phyloP scores from a whole-genome alignment of 2,113 vertebrate species.

The Gasterosteus nipponicus region DNA sequence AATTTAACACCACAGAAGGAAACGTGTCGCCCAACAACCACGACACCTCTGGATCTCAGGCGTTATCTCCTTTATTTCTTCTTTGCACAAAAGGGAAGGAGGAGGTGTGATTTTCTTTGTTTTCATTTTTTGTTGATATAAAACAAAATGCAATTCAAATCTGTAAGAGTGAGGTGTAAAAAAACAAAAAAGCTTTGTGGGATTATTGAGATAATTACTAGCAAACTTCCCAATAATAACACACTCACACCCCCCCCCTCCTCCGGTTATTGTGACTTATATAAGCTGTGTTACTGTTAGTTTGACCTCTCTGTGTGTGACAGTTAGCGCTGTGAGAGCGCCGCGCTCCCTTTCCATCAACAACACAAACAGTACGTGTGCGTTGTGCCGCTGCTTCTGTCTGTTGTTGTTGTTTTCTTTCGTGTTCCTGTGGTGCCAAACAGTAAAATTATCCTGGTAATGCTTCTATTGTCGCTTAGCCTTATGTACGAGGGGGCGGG shows the following conservation, averaged over 20 bases:
- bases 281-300: constrained; percentile 76
- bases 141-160: background rate
- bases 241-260: constrained; percentile 13
- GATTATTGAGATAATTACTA: background rate
- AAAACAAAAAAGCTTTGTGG: background rate
- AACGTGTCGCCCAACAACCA: no score
- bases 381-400: background rate
- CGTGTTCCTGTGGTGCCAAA: background rate
- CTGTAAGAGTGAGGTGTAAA: background rate
- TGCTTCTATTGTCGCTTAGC: background rate
- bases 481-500: no score
- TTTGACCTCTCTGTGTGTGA: constrained; percentile 78
- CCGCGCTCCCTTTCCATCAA: constrained; percentile 70
- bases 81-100: background rate
- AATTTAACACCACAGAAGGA: no score
- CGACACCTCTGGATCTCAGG: no score
- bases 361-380: constrained; percentile 41
- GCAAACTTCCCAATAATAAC: background rate
- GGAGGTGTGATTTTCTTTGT: background rate
- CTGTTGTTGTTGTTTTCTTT: background rate
- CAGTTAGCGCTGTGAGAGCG: constrained; percentile 72
- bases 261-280: constrained; percentile 75
- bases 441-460: background rate
- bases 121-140: background rate
- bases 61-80: background rate